These are phyloP conservation scores for Cricetomys ansorgei DNA, from an alignment of 2,113 vertebrate genomes.

Conservation along the genomic window DNA sequence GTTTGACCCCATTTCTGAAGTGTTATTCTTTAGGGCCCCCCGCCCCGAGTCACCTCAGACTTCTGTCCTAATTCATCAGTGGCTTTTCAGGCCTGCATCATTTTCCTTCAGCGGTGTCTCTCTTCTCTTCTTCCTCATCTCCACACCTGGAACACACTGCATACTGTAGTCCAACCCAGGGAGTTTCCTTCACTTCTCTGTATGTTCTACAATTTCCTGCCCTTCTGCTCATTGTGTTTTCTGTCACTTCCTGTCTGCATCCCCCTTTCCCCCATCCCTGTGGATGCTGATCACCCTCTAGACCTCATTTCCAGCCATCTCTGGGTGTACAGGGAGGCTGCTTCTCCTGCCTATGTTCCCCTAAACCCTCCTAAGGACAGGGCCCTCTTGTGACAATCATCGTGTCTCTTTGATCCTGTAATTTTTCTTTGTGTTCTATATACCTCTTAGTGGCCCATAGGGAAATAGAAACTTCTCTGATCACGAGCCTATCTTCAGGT, in stretches of 20 bases:
- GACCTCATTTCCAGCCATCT: not conserved
- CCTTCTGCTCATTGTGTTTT: not conserved
- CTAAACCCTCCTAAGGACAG: not conserved
- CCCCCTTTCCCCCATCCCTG: too few relatives aligned
- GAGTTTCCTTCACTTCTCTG: not conserved
- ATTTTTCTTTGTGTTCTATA: not conserved
- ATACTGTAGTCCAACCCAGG: fast-evolving
- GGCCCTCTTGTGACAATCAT: not conserved
- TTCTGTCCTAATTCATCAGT: not conserved
- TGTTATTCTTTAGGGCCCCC: not conserved
- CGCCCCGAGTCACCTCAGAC: not conserved
- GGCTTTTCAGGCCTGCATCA: not conserved
- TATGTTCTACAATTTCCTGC: not conserved
- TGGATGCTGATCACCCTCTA: not conserved
- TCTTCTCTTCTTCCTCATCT: not conserved
- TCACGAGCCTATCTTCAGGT: not conserved
- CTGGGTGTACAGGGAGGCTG: fast-evolving
- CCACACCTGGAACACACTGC: not conserved
- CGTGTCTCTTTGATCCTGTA: not conserved
- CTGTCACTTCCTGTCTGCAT: not conserved
- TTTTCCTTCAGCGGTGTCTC: not conserved
- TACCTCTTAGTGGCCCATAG: not conserved
- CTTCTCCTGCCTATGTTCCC: not conserved
- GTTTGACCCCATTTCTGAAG: not conserved
- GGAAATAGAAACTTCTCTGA: not conserved